phyloP scores from a whole-genome alignment of 1,140 invertebrate species.

The Probaryconus sp. region DNA sequence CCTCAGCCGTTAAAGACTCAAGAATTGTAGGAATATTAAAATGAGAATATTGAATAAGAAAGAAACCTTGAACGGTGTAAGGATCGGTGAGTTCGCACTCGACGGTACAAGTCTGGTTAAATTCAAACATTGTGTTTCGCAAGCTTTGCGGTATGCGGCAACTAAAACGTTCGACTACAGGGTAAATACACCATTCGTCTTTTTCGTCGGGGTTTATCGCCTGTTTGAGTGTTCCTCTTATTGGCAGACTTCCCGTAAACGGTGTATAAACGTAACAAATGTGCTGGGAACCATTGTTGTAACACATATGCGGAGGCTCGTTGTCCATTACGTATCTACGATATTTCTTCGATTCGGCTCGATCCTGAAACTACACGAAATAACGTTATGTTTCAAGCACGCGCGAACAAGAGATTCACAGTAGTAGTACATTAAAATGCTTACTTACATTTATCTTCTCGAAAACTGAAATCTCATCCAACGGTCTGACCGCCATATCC shows the following conservation, averaged over 20 bases:
- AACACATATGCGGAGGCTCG: constrained; percentile 82
- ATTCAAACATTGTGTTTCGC: constrained; percentile 69
- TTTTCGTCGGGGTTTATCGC: constrained; percentile 72
- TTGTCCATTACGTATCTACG: constrained; percentile 50
- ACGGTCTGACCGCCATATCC: constrained; percentile 63
- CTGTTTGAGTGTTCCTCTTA: constrained; percentile 79
- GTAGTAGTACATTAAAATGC: too few relatives aligned
- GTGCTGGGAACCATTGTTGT: constrained; percentile 75
- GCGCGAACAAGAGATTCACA: not conserved
- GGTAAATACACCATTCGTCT: constrained; percentile 80
- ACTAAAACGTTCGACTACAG: constrained; percentile 78
- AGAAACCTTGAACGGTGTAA: constrained; percentile 79
- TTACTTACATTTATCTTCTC: constrained; percentile 4
- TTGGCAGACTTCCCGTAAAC: constrained; percentile 76
- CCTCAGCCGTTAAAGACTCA: too few relatives aligned
- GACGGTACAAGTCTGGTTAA: constrained; percentile 79
- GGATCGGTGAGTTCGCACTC: constrained; percentile 84
- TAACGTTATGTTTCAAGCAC: not conserved
- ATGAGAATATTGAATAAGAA: too few relatives aligned
- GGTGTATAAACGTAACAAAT: constrained; percentile 83
- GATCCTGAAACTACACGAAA: constrained; percentile 33
- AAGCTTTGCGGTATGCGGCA: constrained; percentile 79
- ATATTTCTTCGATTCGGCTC: constrained; percentile 40
- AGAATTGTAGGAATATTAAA: too few relatives aligned
- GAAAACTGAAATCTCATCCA: constrained; percentile 40